Evolutionary conservation across 2,888 invertebrate species (phyloP).

Genomic region (Zaprionus bogoriensis): DNA sequence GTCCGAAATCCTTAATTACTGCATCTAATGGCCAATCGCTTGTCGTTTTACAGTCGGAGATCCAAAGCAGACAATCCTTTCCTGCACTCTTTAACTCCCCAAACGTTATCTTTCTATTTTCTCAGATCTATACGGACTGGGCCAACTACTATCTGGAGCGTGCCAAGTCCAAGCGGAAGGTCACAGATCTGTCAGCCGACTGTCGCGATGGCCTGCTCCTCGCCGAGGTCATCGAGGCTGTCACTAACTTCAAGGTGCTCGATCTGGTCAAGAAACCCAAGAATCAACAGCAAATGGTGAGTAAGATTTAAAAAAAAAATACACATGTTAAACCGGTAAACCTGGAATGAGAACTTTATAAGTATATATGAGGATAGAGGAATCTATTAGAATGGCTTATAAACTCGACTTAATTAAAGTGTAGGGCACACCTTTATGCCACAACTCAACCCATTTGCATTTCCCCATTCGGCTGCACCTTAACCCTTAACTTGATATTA

Average conservation of each 20-base stretch:
- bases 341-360: background rate
- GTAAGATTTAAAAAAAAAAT: conserved; percentile 74
- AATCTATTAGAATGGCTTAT: too few relatives aligned
- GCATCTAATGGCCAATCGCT: conserved; percentile 47
- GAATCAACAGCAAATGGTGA: conserved; percentile 96
- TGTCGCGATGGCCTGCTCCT: conserved; percentile 95
- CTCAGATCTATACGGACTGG: conserved; percentile 99
- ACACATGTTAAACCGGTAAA: background rate
- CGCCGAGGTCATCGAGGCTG: conserved; percentile 97
- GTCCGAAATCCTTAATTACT: conserved; percentile 56
- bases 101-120: too few relatives aligned
- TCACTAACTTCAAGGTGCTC: conserved; percentile 90
- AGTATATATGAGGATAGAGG: too few relatives aligned
- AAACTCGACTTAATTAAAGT: background rate
- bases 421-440: background rate
- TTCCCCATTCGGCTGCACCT: conserved; percentile 12
- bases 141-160: conserved; percentile 98
- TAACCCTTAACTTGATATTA: conserved; percentile 5
- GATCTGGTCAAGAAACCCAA: conserved; percentile 93
- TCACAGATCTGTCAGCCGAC: conserved; percentile 93
- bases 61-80: conserved; percentile 6
- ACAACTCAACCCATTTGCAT: background rate
- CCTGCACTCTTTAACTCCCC: conserved; percentile 1
- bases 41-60: conserved; percentile 24
- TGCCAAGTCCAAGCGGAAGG: conserved; percentile 92